Evolutionary conservation across 2,888 invertebrate genomes (phyloP).

Genomic region (Spilarctia lutea): DNA sequence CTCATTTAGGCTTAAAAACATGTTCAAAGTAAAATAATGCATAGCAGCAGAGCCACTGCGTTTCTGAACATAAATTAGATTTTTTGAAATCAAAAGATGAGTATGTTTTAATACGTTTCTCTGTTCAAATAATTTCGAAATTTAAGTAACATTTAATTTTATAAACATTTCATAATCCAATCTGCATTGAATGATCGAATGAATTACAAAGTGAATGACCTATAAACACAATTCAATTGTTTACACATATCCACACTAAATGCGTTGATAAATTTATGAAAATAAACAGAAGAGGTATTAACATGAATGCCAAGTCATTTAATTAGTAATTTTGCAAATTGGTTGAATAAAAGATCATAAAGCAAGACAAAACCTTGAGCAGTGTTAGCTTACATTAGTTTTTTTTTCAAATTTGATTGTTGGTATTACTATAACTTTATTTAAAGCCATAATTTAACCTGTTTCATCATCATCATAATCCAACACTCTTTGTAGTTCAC

Average conservation of each 20-base stretch:
- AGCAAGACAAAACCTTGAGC: not conserved
- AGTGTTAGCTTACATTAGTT: not conserved
- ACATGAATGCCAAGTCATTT: constrained; percentile 7
- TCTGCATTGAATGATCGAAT: constrained; percentile 47
- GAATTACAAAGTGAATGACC: constrained; percentile 30
- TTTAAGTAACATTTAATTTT: constrained; percentile 17
- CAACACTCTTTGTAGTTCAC: too few species aligned
- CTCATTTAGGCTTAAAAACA: too few species aligned
- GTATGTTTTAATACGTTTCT: not conserved
- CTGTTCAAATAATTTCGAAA: not conserved
- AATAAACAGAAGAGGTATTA: not conserved
- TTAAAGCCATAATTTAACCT: too few species aligned
- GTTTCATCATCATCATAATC: too few species aligned
- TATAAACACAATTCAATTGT: constrained; percentile 49
- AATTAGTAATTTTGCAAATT: not conserved
- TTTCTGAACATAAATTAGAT: too few species aligned
- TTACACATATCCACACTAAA: constrained; percentile 19
- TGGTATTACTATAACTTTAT: not conserved
- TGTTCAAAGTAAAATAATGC: too few species aligned
- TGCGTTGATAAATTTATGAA: constrained; percentile 1
- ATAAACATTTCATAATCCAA: constrained; percentile 47
- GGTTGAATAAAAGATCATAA: not conserved
- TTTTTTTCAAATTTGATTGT: not conserved
- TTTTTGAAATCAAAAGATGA: not conserved
- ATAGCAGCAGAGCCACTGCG: too few species aligned